Conservation (phyloP, 2,797 vertebrate genomes). For the Parauchenoglanis punctatus region DNA sequence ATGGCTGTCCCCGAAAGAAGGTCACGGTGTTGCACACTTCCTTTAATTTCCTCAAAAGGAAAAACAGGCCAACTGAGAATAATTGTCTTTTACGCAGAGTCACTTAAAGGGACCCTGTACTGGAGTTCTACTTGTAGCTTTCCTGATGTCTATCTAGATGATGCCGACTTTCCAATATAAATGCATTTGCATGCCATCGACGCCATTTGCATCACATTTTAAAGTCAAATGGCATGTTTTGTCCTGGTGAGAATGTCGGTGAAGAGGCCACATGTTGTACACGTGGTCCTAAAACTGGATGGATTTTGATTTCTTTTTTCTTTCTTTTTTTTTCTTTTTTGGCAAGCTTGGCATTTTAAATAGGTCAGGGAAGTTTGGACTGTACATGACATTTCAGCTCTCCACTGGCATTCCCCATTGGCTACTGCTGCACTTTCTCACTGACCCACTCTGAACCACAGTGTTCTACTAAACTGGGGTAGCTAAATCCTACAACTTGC, state of each 20-base stretch:
- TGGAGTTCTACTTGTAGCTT: background rate
- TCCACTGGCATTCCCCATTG: conserved; percentile 32
- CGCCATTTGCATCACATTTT: conserved; percentile 14
- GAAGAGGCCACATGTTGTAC: background rate
- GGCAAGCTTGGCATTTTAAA: conserved; percentile 10
- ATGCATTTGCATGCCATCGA: conserved; percentile 7
- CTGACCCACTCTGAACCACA: background rate
- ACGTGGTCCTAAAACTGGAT: background rate
- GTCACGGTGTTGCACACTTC: background rate
- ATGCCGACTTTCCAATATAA: background rate
- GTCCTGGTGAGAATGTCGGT: background rate
- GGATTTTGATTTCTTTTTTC: background rate
- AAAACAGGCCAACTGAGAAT: conserved; percentile 18
- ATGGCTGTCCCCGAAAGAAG: background rate
- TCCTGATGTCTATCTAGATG: background rate
- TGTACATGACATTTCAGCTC: conserved; percentile 33
- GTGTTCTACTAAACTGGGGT: background rate
- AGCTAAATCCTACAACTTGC: background rate
- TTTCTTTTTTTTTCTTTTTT: background rate
- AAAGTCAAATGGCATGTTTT: conserved; percentile 19
- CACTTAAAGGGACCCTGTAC: conserved; percentile 13
- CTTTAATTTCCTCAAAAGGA: conserved; percentile 4
- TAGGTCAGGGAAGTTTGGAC: conserved; percentile 23
- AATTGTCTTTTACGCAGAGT: background rate
- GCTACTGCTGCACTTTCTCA: conserved; percentile 23